Base-by-base conservation (phyloP, 2,797 vertebrate genomes). In the Cryptoprocta ferox region DNA sequence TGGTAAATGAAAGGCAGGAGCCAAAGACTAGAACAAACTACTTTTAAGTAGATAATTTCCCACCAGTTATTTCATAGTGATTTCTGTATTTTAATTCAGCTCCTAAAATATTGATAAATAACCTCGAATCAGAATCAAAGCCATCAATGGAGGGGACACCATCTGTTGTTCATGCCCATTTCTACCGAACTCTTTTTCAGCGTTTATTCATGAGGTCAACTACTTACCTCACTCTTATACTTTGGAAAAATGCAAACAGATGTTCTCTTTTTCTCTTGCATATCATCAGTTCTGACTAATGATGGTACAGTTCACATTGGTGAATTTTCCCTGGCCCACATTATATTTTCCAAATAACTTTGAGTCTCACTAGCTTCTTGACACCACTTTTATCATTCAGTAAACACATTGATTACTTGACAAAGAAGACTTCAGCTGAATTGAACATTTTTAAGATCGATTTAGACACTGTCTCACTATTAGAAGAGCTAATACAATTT, bases 361-460 rank as follows among this genome's bases (percentile, higher is more conserved):
- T 30, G n/a, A 94, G 32, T 87, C 96, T 96, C 48, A 0, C 39
- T 97, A 90, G 10, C 78, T 98, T 85, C 48, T 94, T 97, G 91
- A 97, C 50, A 97, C 53, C 0, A 37, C 76, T 98, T 97, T 97
- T 83, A 94, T 97, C 95, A 98, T 59, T 95, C 89, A 91, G 56
- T 97, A 97, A 98, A 97, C 59, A 96, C 76, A 96, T 1, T 93
- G 91, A 98, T 97, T 98, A 71, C 93, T 97, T 97, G 97, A 80
- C 56, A 98, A 96, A 84, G 61, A 98, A 96, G 42, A 84, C 97
- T 97, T 81, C 65, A 97, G n/a, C 71, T 90, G 97, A 92, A 86
- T 79, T 91, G 84, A 97, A 92, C 16, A 80, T 71, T 95, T 97
- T 94, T 39, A 79, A 94, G 89, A 93, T 97, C 5, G 0, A 94